Percentiles rank a stretch among this genome's conserved stretches.
These are phyloP conservation scores for Ophiodon elongatus DNA, from an alignment of 2,113 vertebrate species.

Conservation along the genomic window DNA sequence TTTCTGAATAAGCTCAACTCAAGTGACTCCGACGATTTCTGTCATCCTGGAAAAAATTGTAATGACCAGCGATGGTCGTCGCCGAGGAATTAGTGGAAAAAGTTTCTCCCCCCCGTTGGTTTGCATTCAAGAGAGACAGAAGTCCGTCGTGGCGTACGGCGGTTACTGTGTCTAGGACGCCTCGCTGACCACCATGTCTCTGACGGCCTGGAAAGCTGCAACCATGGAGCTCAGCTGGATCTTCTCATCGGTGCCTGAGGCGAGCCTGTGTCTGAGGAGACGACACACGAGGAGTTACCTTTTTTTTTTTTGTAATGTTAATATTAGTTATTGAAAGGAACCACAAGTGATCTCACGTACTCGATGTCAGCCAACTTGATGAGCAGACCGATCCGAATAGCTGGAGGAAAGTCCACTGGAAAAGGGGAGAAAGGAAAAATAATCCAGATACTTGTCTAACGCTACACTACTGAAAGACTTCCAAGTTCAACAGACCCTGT, in stretches of 20 bases:
- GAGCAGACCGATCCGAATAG: conserved; percentile 90
- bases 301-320: no score
- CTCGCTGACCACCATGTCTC: conserved; percentile 92
- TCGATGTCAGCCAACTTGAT: conserved; percentile 95
- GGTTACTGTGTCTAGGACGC: conserved; percentile 70
- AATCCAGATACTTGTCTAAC: fast-evolving
- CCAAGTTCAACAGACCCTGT: background rate
- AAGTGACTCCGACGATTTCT: background rate
- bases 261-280: conserved; percentile 89
- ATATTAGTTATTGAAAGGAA: background rate
- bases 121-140: background rate
- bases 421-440: background rate
- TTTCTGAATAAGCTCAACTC: conserved; percentile 15
- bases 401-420: conserved; percentile 94
- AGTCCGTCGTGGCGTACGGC: background rate
- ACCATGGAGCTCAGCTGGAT: conserved; percentile 98
- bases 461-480: background rate
- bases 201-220: conserved; percentile 94
- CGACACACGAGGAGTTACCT: background rate
- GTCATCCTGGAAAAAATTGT: background rate
- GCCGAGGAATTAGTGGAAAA: no score
- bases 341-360: conserved; percentile 83
- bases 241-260: conserved; percentile 94
- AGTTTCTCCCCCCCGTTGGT: background rate
- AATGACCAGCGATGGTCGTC: background rate